These are phyloP conservation scores for Homalodisca vitripennis DNA, from an alignment of 1,140 invertebrate genomes.

Conservation along the genomic window DNA sequence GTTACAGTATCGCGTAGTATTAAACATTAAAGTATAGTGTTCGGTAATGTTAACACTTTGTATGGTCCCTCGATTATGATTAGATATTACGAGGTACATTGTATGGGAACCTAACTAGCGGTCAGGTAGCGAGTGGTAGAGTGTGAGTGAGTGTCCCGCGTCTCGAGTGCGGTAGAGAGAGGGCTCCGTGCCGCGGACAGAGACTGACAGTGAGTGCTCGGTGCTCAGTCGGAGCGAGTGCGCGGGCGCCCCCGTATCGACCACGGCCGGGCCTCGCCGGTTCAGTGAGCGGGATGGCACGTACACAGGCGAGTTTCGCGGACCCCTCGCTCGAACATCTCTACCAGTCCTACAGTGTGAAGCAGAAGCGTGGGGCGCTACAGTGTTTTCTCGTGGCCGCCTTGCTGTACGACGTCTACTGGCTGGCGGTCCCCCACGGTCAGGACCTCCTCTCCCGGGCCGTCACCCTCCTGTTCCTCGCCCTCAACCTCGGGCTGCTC, in stretches of 20 bases:
- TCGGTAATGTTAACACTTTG: too few species aligned
- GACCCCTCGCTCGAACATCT: constrained; percentile 56
- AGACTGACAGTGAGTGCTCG: not conserved
- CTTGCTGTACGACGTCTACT: constrained; percentile 65
- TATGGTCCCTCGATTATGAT: too few species aligned
- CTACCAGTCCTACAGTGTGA: constrained; percentile 71
- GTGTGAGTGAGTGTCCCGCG: too few species aligned
- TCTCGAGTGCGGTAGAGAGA: too few species aligned
- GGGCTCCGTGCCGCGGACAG: too few species aligned
- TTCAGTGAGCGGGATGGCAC: constrained; percentile 35
- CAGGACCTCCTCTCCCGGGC: constrained; percentile 48
- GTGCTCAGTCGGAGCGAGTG: constrained; percentile 2
- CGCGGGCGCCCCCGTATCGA: constrained; percentile 33
- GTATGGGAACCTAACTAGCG: too few species aligned
- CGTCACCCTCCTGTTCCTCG: constrained; percentile 53
- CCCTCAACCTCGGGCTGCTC: constrained; percentile 55
- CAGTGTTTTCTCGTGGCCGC: constrained; percentile 69
- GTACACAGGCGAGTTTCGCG: constrained; percentile 4
- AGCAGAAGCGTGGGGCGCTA: constrained; percentile 74
- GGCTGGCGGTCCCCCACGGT: constrained; percentile 58
- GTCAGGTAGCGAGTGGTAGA: too few species aligned
- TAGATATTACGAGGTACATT: too few species aligned
- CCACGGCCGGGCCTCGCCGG: constrained; percentile 35
- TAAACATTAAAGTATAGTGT: too few species aligned
- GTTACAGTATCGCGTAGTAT: too few species aligned